phyloP scores from a whole-genome alignment of 1,140 invertebrate species.

The Asbolus verrucosus region DNA sequence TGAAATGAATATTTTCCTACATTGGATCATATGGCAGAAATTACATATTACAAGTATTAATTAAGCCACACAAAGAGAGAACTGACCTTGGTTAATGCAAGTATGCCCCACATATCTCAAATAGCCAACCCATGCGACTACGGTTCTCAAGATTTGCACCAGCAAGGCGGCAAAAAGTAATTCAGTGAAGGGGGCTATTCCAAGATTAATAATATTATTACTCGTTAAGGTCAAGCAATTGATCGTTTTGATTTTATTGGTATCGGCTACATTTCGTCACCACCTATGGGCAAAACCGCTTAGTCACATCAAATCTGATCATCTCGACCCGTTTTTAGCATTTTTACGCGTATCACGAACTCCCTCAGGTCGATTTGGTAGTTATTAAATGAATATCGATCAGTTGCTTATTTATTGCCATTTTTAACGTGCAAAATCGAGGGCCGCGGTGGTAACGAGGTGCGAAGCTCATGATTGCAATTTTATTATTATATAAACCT shows the following conservation, averaged over 20 bases:
- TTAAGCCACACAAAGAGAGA: not conserved
- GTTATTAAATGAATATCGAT: no score
- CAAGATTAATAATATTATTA: constrained; percentile 13
- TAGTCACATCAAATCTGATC: no score
- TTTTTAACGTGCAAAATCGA: no score
- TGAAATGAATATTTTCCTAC: constrained; percentile 1
- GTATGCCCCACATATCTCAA: not conserved
- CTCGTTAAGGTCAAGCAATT: not conserved
- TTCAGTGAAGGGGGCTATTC: constrained; percentile 4
- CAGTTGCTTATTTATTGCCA: no score
- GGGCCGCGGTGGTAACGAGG: no score
- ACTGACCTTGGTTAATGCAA: not conserved
- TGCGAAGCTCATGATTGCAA: no score
- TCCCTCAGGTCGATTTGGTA: no score
- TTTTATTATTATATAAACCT: constrained; percentile 8
- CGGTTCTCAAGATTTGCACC: not conserved
- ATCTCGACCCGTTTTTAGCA: no score
- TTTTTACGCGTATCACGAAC: no score
- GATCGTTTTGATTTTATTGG: no score
- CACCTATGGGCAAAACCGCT: no score
- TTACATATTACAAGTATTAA: not conserved
- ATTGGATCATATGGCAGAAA: not conserved
- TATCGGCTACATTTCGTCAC: no score
- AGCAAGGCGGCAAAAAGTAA: not conserved
- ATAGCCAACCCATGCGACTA: not conserved